A percentile compares a stretch with the other conserved stretches of the same genome.
Evolutionary conservation across 2,888 invertebrate species (phyloP).

Genomic region (Orthosia gracilis): DNA sequence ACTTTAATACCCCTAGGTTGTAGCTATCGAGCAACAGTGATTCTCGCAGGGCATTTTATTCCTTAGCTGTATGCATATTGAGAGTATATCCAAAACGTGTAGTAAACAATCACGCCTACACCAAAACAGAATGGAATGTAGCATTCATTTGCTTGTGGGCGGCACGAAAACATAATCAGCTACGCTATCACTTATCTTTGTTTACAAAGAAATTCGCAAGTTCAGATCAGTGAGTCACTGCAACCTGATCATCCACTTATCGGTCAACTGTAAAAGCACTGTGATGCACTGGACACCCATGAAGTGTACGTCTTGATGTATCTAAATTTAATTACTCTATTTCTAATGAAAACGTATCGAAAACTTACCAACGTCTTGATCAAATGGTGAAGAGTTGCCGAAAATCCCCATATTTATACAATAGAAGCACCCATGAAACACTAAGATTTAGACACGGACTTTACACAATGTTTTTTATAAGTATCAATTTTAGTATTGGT

Average conservation of each 20-base stretch:
- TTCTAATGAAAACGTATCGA: neutral
- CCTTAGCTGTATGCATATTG: neutral
- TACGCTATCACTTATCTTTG: neutral
- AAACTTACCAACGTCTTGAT: slow-evolving; percentile 68
- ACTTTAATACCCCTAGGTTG: no score
- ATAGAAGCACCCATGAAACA: slow-evolving; percentile 35
- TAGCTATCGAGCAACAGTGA: no score
- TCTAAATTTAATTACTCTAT: neutral
- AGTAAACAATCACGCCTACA: neutral
- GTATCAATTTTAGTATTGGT: neutral
- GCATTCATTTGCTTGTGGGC: neutral
- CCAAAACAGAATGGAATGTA: neutral
- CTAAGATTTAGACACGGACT: slow-evolving; percentile 5
- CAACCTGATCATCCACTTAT: neutral
- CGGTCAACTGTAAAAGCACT: neutral
- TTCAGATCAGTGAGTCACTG: slow-evolving; percentile 7
- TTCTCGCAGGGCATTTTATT: no score
- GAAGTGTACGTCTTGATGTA: neutral
- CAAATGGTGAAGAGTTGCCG: slow-evolving; percentile 64
- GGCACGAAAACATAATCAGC: neutral
- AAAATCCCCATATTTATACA: slow-evolving; percentile 59
- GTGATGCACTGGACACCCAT: neutral
- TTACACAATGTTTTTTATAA: neutral
- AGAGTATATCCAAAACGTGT: neutral
- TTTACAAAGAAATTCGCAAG: slow-evolving; percentile 1